A percentile compares a stretch with the other conserved stretches of the same genome.
Evolutionary conservation across 2,888 invertebrate genomes (phyloP).

Genomic region (Spisula subtruncata): DNA sequence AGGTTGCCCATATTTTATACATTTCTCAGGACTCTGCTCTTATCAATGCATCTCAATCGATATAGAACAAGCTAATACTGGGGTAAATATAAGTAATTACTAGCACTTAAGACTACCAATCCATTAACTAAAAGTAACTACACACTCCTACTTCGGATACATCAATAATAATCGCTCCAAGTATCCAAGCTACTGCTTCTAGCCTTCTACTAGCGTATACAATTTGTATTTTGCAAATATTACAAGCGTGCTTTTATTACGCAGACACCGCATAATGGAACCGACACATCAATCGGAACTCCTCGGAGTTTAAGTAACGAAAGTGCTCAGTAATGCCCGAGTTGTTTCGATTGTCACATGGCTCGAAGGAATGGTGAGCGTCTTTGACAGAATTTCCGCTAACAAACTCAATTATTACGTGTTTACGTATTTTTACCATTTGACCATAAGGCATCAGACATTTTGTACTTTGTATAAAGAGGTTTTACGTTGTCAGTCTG

Average conservation of each 20-base stretch:
- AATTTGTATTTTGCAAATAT: conserved; percentile 24
- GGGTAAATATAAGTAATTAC: conserved; percentile 36
- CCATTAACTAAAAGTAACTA: conserved; percentile 40
- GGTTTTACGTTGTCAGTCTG: neutral
- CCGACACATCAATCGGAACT: too few species aligned
- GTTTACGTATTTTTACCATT: too few species aligned
- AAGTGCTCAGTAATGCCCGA: too few species aligned
- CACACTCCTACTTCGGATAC: neutral
- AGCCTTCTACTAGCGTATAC: neutral
- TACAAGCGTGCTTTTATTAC: conserved; percentile 17
- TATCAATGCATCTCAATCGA: conserved; percentile 36
- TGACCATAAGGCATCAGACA: neutral
- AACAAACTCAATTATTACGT: too few species aligned
- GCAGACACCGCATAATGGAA: neutral
- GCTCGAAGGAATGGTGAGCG: neutral
- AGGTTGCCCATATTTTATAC: neutral
- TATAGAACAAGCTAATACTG: conserved; percentile 29
- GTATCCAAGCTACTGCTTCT: too few species aligned
- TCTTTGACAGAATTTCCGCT: neutral
- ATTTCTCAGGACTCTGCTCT: neutral
- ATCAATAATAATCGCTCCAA: conserved; percentile 32
- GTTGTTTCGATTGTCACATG: too few species aligned
- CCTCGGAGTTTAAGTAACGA: too few species aligned
- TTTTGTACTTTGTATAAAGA: neutral
- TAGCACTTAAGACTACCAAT: conserved; percentile 32